These are phyloP conservation scores for Anorthoa munda DNA, from an alignment of 2,888 invertebrate genomes.

Conservation along the genomic window DNA sequence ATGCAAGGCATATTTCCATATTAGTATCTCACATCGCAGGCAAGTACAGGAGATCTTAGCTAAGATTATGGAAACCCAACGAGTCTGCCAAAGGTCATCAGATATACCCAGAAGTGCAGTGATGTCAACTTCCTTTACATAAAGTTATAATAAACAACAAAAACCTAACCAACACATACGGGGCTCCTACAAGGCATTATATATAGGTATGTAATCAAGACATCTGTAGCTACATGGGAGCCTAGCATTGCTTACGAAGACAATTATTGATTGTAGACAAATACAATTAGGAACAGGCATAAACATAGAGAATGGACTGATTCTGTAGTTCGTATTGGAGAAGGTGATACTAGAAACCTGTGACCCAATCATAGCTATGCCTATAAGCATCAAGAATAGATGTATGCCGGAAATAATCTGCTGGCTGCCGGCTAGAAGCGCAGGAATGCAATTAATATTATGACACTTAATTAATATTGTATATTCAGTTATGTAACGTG, in stretches of 20 bases:
- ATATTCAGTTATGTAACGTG: background rate
- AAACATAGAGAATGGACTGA: no score
- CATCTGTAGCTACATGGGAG: background rate
- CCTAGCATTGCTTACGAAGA: background rate
- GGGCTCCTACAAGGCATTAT: no score
- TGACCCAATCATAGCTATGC: no score
- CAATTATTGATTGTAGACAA: background rate
- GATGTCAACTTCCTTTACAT: background rate
- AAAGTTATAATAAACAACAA: no score
- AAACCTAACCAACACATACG: no score
- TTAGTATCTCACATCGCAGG: background rate
- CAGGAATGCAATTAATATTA: conserved; percentile 47
- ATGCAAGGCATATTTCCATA: background rate
- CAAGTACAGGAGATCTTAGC: background rate
- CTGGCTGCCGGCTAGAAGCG: conserved; percentile 26
- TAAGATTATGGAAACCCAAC: background rate
- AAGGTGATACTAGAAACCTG: no score
- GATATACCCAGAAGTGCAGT: background rate
- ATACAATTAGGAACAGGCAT: no score
- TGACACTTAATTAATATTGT: conserved; percentile 15
- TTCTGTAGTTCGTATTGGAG: no score
- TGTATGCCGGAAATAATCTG: conserved; percentile 28
- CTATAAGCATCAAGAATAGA: conserved; percentile 30
- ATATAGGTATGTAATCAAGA: no score
- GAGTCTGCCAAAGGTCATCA: background rate